Conservation (phyloP, 2,113 vertebrate genomes). For the Lepus europaeus region DNA sequence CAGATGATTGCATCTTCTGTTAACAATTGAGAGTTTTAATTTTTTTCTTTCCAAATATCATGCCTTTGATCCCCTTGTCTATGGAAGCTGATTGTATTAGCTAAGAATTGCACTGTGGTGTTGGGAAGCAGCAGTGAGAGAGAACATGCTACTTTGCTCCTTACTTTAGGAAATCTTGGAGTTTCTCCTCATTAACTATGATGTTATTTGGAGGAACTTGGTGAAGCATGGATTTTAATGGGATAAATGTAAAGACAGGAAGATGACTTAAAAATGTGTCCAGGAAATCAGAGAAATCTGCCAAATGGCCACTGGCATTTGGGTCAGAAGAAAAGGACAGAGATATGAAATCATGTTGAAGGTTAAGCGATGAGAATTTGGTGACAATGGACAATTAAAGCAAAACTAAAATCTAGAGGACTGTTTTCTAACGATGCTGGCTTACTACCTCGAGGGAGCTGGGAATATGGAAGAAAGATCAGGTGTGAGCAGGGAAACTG, state of each 20-base stretch:
- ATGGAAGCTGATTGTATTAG: neutral
- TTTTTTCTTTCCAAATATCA: neutral
- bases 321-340: neutral
- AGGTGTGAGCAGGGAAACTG: neutral
- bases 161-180: neutral
- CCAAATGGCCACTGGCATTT: neutral
- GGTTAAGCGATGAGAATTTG: neutral
- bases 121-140: neutral
- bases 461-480: neutral
- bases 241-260: neutral
- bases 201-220: neutral
- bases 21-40: neutral
- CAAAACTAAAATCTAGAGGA: neutral
- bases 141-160: neutral
- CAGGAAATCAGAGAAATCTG: neutral
- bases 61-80: neutral
- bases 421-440: neutral
- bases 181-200: neutral
- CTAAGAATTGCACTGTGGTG: neutral
- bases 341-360: neutral
- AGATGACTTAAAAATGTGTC: slow-evolving; percentile 5
- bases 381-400: neutral
- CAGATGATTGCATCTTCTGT: neutral
- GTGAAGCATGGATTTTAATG: neutral
- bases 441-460: neutral